These are phyloP conservation scores for Caenorhabditis virilis DNA, from an alignment of 2,888 invertebrate species.

Conservation along the genomic window DNA sequence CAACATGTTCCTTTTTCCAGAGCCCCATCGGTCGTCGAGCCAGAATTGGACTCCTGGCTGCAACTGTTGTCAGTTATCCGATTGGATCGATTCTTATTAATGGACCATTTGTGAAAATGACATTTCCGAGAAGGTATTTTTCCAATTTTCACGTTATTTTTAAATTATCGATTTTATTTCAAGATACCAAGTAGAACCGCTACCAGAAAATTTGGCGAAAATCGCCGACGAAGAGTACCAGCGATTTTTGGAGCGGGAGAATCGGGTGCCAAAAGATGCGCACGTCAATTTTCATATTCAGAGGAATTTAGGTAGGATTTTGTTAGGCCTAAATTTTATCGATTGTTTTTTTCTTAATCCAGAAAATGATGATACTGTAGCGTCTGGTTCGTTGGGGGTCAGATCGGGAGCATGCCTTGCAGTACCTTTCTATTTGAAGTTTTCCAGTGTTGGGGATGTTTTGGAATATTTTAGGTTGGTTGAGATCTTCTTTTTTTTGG, in stretches of 20 bases:
- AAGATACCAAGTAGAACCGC: constrained; percentile 17
- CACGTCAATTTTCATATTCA: constrained; percentile 43
- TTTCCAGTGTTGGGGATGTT: constrained; percentile 50
- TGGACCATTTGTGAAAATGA: constrained; percentile 59
- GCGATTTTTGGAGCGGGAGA: constrained; percentile 50
- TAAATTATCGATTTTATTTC: background rate
- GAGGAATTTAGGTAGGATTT: constrained; percentile 15
- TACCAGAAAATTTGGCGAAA: constrained; percentile 9
- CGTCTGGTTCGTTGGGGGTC: constrained; percentile 55
- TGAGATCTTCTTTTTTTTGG: no score
- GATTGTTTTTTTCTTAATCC: constrained; percentile 8
- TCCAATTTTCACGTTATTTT: constrained; percentile 1
- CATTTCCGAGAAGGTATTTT: constrained; percentile 46
- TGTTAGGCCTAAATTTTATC: background rate
- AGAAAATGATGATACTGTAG: constrained; percentile 56
- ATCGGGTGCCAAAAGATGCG: constrained; percentile 53
- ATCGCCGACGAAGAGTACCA: constrained; percentile 49
- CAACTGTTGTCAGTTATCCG: constrained; percentile 59
- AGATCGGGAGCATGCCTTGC: constrained; percentile 58
- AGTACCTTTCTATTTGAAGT: constrained; percentile 55
- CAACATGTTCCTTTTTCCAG: constrained; percentile 8
- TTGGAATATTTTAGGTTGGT: constrained; percentile 52
- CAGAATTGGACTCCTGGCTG: constrained; percentile 57
- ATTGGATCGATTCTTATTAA: constrained; percentile 51
- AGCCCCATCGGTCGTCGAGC: constrained; percentile 50